Conservation (phyloP, 2,113 vertebrate genomes). For the Aramus guarauna region DNA sequence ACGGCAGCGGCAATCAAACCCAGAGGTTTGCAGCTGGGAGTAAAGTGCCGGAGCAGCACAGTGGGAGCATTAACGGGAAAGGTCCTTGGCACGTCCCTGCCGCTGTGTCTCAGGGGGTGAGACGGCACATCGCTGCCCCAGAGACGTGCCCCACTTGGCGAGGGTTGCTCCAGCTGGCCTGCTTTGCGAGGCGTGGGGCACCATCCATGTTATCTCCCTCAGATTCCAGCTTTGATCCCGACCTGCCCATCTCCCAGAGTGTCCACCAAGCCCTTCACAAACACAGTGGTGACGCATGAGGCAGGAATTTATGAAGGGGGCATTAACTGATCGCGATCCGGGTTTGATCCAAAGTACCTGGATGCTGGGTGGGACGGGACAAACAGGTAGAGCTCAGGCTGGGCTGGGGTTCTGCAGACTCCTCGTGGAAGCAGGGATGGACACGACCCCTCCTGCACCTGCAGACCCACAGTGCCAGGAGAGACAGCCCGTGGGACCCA, state of each 20-base stretch:
- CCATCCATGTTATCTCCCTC: not conserved
- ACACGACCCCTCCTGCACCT: not conserved
- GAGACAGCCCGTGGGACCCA: not conserved
- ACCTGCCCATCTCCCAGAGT: not conserved
- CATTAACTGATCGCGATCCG: not conserved
- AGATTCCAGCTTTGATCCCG: slow-evolving; percentile 33
- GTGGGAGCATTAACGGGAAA: not conserved
- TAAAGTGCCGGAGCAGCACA: rapidly evolving
- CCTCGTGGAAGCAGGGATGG: not conserved
- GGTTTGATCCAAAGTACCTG: not conserved
- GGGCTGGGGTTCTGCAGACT: not conserved
- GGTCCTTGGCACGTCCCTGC: not conserved
- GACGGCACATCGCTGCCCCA: not conserved
- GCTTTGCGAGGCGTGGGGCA: not conserved
- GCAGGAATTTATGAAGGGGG: slow-evolving; percentile 45
- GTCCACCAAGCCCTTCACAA: slow-evolving; percentile 16
- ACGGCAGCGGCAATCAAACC: not conserved
- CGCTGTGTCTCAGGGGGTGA: rapidly evolving
- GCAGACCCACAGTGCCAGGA: not conserved
- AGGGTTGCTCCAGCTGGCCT: rapidly evolving
- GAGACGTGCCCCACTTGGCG: not conserved
- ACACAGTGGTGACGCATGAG: not conserved
- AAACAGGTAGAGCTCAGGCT: not conserved
- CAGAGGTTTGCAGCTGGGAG: slow-evolving; percentile 37
- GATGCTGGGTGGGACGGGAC: not conserved